Evolutionary conservation across 35 echinoderm and acorn worm genomes (phyloP), one percentile per base, ranked within the genome.

Genomic region (Heliocidaris erythrogramma): DNA sequence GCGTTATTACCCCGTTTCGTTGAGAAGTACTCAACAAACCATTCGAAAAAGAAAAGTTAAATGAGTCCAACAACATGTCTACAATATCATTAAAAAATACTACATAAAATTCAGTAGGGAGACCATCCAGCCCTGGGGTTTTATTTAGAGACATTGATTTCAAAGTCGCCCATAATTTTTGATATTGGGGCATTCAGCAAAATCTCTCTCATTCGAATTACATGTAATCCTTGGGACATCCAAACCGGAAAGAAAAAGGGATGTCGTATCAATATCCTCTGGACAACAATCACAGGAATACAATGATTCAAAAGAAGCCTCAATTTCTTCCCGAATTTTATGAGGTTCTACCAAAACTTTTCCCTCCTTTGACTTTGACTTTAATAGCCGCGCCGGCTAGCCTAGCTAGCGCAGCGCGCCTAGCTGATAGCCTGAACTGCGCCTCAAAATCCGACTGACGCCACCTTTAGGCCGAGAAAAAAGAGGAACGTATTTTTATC

Each of bases 1-100:
- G 85, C 32, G 93, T 94, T 18, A 94, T 94, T 18, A 94, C 71
- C 8, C 93, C 59, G 85, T 94, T 94, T 94, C 59, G 71, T 85
- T 94, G 93, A 9, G 93, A 85, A 31, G 35, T 9, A 30, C 32
- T 49, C 59, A 85, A 32, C 16, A 94, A 27, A 85, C 93, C 93
- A 78, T 94, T 84, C 13, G 47, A 14, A 8, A 85, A 13, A 21
- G 60, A 94, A n/a, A n/a, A n/a, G n/a, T n/a, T n/a, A n/a, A n/a
- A n/a, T n/a, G n/a, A n/a, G n/a, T n/a, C n/a, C n/a, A n/a, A n/a
- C n/a, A n/a, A n/a, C n/a, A n/a, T n/a, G n/a, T n/a, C n/a, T n/a
- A n/a, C n/a, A n/a, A n/a, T n/a, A n/a, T n/a, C n/a, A n/a, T n/a
- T n/a, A n/a, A n/a, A n/a, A n/a, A n/a, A n/a, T n/a, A n/a, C n/a